These are phyloP conservation scores for Lates japonicus DNA, from an alignment of 2,797 vertebrate species.

Conservation along the genomic window DNA sequence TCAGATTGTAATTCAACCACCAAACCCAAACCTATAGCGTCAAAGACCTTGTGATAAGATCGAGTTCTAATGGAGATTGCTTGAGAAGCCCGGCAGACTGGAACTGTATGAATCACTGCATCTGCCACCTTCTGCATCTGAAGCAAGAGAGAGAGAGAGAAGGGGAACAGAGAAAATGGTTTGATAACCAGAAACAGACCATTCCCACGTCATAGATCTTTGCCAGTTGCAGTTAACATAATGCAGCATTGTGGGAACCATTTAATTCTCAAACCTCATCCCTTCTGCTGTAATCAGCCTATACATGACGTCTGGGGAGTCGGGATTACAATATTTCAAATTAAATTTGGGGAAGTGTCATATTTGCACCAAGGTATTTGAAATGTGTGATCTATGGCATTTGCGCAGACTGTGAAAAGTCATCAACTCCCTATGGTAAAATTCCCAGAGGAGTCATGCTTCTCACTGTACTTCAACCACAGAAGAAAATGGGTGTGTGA, in stretches of 20 bases:
- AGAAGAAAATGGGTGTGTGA: slow-evolving; percentile 50
- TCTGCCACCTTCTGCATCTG: slow-evolving; percentile 56
- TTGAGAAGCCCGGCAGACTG: slow-evolving; percentile 10
- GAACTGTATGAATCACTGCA: slow-evolving; percentile 50
- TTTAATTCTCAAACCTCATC: slow-evolving; percentile 44
- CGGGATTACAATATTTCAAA: slow-evolving; percentile 30
- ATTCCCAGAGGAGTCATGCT: slow-evolving; percentile 19
- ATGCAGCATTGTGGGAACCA: slow-evolving; percentile 58
- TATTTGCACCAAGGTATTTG: slow-evolving; percentile 24
- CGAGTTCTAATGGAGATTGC: slow-evolving; percentile 15
- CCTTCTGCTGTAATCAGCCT: slow-evolving; percentile 22
- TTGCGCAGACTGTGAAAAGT: slow-evolving; percentile 10
- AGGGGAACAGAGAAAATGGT: slow-evolving; percentile 25
- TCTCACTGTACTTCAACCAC: slow-evolving; percentile 61
- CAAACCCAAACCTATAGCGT: not conserved
- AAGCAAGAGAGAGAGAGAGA: not conserved
- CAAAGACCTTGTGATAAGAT: slow-evolving; percentile 6
- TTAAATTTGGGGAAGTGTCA: slow-evolving; percentile 17
- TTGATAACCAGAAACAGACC: slow-evolving; percentile 73
- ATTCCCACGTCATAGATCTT: slow-evolving; percentile 56
- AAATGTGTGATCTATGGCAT: slow-evolving; percentile 31
- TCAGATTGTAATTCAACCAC: slow-evolving; percentile 26
- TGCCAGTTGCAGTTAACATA: slow-evolving; percentile 64
- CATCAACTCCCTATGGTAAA: slow-evolving; percentile 5
- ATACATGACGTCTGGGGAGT: slow-evolving; percentile 27